Conservation (phyloP, 2,797 vertebrate species). For the Spinibarbus caldwelli region DNA sequence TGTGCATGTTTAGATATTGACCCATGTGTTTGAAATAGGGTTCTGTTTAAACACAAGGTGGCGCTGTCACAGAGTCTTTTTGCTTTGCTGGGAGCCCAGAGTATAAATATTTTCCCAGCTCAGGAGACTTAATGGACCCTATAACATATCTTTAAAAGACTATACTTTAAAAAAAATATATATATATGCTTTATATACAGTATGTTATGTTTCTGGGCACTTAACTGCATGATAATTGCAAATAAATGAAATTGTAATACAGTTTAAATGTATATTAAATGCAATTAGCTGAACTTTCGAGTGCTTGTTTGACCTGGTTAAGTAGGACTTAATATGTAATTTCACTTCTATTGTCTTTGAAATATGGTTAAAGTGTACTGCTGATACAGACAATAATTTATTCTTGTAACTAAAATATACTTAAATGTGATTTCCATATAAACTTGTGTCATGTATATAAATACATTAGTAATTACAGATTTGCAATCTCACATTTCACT, state of each 20-base stretch:
- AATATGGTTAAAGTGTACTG: neutral
- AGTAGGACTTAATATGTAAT: neutral
- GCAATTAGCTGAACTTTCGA: neutral
- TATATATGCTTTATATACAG: neutral
- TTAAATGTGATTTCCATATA: neutral
- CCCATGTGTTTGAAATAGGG: neutral
- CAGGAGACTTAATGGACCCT: neutral
- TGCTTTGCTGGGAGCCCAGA: slow-evolving; percentile 16
- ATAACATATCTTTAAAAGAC: neutral
- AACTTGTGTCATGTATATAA: neutral
- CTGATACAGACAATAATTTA: neutral
- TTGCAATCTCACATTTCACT: no score
- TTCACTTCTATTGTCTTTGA: neutral
- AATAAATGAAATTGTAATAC: neutral
- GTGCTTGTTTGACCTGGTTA: neutral
- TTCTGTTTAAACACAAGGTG: slow-evolving; percentile 55
- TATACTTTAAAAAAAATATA: neutral
- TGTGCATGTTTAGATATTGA: slow-evolving; percentile 13
- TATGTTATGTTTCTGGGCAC: neutral
- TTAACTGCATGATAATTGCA: neutral
- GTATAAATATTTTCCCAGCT: slow-evolving; percentile 1
- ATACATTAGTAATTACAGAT: neutral
- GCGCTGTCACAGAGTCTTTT: slow-evolving; percentile 44
- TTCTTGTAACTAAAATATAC: neutral
- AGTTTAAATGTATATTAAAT: neutral